phyloP scores from a whole-genome alignment of 2,113 vertebrate genomes.

The Neopipo cinnamomea region DNA sequence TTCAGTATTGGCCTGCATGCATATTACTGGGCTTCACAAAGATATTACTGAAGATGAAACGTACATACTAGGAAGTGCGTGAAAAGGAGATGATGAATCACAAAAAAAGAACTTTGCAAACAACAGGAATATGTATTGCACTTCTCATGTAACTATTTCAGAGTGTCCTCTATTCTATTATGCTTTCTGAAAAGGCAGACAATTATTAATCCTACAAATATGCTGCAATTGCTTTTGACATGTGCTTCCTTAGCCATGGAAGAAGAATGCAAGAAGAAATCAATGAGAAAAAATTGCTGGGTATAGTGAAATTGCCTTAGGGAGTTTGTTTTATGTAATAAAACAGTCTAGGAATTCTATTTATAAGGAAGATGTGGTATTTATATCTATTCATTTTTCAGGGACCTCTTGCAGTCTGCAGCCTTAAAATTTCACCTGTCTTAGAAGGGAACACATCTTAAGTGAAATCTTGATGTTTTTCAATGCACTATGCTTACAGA shows the following conservation, averaged over 20 bases:
- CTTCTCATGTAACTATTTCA: not conserved
- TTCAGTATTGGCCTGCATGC: rapidly evolving
- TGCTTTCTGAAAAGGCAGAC: constrained; percentile 25
- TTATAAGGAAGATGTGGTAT: constrained; percentile 3
- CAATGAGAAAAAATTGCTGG: constrained; percentile 26
- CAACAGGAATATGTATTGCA: not conserved
- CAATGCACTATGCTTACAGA: not conserved
- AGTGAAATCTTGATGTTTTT: not conserved
- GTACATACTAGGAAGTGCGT: not conserved
- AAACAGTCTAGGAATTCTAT: not conserved
- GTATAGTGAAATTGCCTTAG: constrained; percentile 6
- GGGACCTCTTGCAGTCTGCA: not conserved
- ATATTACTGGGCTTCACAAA: not conserved
- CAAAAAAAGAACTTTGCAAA: not conserved
- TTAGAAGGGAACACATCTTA: not conserved
- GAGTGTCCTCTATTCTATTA: not conserved
- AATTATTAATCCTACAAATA: constrained; percentile 42
- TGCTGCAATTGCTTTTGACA: constrained; percentile 30
- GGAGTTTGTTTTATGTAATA: constrained; percentile 34
- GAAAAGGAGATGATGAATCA: not conserved
- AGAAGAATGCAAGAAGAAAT: constrained; percentile 35
- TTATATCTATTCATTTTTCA: constrained; percentile 30
- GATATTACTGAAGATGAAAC: not conserved
- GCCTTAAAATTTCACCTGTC: constrained; percentile 7
- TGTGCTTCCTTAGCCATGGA: constrained; percentile 19